These are phyloP conservation scores for Corvus hawaiiensis DNA, from an alignment of 2,113 vertebrate species.

Conservation along the genomic window DNA sequence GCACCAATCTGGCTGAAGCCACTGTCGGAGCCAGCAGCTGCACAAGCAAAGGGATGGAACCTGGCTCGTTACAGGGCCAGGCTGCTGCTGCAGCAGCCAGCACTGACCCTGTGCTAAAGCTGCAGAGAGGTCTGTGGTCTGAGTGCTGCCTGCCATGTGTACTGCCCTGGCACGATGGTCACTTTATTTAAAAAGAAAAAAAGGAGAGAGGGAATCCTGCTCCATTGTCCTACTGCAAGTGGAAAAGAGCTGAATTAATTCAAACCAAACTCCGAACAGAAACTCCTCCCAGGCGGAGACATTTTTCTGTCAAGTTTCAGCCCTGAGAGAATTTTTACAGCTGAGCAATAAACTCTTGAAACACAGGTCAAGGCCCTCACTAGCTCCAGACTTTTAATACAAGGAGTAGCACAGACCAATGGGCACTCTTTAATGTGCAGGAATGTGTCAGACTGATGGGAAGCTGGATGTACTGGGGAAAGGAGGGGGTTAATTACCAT, in stretches of 20 bases:
- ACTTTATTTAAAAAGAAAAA: not conserved
- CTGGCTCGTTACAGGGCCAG: not conserved
- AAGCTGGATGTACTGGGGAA: not conserved
- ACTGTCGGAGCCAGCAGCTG: not conserved
- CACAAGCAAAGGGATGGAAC: not conserved
- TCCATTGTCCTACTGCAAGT: conserved; percentile 35
- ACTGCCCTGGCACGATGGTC: not conserved
- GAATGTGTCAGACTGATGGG: not conserved
- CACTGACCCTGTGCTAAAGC: not conserved
- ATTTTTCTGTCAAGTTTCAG: conserved; percentile 52
- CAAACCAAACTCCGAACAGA: conserved; percentile 58
- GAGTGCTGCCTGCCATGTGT: not conserved
- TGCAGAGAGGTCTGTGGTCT: not conserved
- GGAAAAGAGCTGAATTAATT: conserved; percentile 40
- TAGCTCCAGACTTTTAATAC: not conserved
- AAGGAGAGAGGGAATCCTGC: conserved; percentile 10
- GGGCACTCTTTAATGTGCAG: not conserved
- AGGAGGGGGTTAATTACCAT: conserved; percentile 19
- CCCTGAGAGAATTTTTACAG: conserved; percentile 61
- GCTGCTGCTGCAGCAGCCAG: not conserved
- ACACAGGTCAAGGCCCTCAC: not conserved
- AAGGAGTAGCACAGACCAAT: not conserved
- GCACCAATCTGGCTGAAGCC: not conserved
- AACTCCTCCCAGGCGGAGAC: conserved; percentile 27
- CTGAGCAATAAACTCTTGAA: conserved; percentile 53